Evolutionary conservation across 2,797 vertebrate genomes (phyloP), one percentile per base, ranked within the genome.

Genomic region (Petrocephalus sullivani): DNA sequence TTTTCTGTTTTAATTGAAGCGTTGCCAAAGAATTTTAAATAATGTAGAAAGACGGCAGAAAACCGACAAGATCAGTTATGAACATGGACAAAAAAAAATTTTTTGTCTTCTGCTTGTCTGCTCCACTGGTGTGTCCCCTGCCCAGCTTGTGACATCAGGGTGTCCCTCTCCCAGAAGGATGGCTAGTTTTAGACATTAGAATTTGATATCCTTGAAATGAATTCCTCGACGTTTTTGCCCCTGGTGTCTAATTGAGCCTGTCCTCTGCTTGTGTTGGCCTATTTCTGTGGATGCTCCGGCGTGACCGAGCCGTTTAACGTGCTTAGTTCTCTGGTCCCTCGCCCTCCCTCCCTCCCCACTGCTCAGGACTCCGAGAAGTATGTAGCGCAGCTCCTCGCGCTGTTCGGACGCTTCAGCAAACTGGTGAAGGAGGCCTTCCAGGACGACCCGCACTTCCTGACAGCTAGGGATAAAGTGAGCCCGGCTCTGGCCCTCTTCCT

Each of bases 351-450:
- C 49, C 14, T 14, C 23, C 10, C 41, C 4, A 14, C 51, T 91
- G 28, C 88, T 61, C 90, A 99, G 98, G 98, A 99, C 94, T 99
- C 98, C 12, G 98, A 99, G 94, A 99, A 99, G 92, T 99, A 99
- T 0, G 98, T 99, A 93, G 98, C 99, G 91, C 98, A 99, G 91
- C 96, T 99, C 92, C 97, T 99, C 90, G 99, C 98, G 0, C 92
- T 99, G 88, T 99, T 99, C 92, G 99, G 99, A 95, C 97, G 98
- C 93, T 99, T 99, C 96, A 99, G 98, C 94, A 98, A 97, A 89
- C 95, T 99, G 91, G 98, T 99, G 93, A 99, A 99, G 94, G 98
- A 99, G 92, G 98, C 98, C 37, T 99, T 99, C 94, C 98, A 98
- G 91, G 98, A 99, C 91, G 98, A 99, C 93, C 98, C 98, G 0